A percentile compares a stretch with the other conserved stretches of the same genome.
These are phyloP conservation scores for Malurus elegans DNA, from an alignment of 2,113 vertebrate genomes.

Conservation along the genomic window DNA sequence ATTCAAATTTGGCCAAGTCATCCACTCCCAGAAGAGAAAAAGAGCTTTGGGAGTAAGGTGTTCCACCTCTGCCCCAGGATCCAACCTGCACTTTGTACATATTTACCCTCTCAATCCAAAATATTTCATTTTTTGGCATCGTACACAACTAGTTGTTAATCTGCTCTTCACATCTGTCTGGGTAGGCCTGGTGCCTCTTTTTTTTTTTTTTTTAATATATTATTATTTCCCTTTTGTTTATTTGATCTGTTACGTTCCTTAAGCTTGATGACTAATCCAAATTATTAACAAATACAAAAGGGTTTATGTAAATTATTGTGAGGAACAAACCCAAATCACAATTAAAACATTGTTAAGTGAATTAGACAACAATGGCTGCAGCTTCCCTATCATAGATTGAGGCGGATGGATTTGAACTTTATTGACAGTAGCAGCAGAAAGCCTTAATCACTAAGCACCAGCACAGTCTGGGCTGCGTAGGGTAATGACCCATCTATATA, in stretches of 20 bases:
- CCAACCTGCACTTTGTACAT: neutral
- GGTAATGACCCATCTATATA: slow-evolving; percentile 79
- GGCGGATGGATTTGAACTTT: slow-evolving; percentile 69
- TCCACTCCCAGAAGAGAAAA: neutral
- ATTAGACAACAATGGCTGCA: slow-evolving; percentile 65
- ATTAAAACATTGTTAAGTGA: slow-evolving; percentile 60
- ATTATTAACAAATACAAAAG: slow-evolving; percentile 54
- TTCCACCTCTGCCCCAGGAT: neutral
- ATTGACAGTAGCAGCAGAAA: slow-evolving; percentile 71
- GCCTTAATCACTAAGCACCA: slow-evolving; percentile 65
- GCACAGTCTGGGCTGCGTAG: slow-evolving; percentile 58
- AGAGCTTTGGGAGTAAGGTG: neutral
- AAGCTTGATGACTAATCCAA: slow-evolving; percentile 53
- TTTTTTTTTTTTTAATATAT: neutral
- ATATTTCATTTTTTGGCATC: neutral
- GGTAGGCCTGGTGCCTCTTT: neutral
- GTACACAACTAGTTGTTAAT: neutral
- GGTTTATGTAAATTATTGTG: slow-evolving; percentile 67
- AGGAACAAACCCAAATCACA: slow-evolving; percentile 62
- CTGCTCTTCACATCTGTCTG: slow-evolving; percentile 51
- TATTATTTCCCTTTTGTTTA: slow-evolving; percentile 34
- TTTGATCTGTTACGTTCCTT: slow-evolving; percentile 63
- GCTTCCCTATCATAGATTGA: slow-evolving; percentile 67
- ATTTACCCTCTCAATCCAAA: neutral
- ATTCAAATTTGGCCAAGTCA: neutral